Evolutionary conservation across 2,113 vertebrate genomes (phyloP), one percentile per base, ranked within the genome.

Genomic region (Helogale parvula): DNA sequence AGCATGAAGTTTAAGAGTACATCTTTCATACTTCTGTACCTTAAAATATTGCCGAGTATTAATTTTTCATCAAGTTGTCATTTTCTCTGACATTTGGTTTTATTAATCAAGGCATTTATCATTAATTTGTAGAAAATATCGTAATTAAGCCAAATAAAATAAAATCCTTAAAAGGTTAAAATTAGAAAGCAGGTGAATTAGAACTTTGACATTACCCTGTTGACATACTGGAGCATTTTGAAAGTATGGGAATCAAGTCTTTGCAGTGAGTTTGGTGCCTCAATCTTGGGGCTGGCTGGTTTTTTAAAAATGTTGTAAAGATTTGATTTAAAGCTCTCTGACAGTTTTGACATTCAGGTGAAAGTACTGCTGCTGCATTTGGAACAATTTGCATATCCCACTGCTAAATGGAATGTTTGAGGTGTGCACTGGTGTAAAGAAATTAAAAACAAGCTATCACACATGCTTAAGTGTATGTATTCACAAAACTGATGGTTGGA

Each of bases 331-430:
- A 98, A 98, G 96, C 98, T 98, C 96, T 93, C 93, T 97, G 97
- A 97, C 95, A 98, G 92, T 98, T 99, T 98, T 98, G 98, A 98
- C 95, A 98, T 98, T 97, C 97, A 98, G 98, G 98, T 98, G 97
- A 97, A 99, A 97, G 97, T 97, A 98, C 94, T 97, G 91, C 97
- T 98, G 94, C 95, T 98, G 95, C 97, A 97, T 98, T 98, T 98
- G 98, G 97, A 98, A 97, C 80, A 98, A 98, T 98, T 97, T 98
- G 98, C 98, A 98, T 98, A 98, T 98, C 97, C 98, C 98, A 98
- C 97, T 96, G 97, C 92, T 98, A 98, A 98, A 98, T 23, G 90
- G 97, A 98, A 98, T 96, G 94, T 98, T 97, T 98, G 97, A 98
- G 97, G 97, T 98, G 84, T 97, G 94, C 96, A 98, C 93, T 97